Evolutionary conservation across 1,140 invertebrate species (phyloP).

Genomic region (Subanguina moxae): DNA sequence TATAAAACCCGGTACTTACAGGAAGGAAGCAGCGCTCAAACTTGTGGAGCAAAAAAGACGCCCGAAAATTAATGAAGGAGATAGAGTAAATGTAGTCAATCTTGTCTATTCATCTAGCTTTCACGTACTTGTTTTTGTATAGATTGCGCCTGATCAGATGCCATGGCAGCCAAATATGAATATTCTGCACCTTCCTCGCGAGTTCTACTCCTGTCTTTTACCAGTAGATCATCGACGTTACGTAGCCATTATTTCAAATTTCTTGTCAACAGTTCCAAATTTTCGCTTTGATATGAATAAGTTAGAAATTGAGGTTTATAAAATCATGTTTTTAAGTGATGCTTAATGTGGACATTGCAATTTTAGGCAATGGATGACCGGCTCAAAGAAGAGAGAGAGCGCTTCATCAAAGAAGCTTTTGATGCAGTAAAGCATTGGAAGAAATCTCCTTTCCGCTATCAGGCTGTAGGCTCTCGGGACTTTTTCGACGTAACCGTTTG

Average conservation of each 20-base stretch:
- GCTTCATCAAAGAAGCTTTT: background rate
- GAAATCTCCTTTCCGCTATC: background rate
- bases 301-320: slow-evolving; percentile 19
- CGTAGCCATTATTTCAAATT: slow-evolving; percentile 32
- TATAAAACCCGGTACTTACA: too few relatives aligned
- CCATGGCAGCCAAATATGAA: slow-evolving; percentile 12
- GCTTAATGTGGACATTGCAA: background rate
- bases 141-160: slow-evolving; percentile 7
- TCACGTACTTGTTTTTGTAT: background rate
- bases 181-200: background rate
- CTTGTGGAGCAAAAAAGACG: too few relatives aligned
- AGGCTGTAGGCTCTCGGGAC: background rate
- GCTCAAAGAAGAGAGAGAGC: background rate
- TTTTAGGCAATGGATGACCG: slow-evolving; percentile 2
- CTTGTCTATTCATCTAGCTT: too few relatives aligned
- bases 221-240: slow-evolving; percentile 25
- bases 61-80: too few relatives aligned
- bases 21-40: too few relatives aligned
- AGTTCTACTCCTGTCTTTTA: slow-evolving; percentile 8
- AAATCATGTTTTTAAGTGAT: slow-evolving; percentile 1
- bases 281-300: slow-evolving; percentile 32
- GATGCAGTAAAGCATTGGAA: background rate
- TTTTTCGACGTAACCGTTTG: background rate
- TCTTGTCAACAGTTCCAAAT: slow-evolving; percentile 7
- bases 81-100: too few relatives aligned